These are phyloP conservation scores for Netelia inedita DNA, from an alignment of 2,888 invertebrate species.

Conservation along the genomic window DNA sequence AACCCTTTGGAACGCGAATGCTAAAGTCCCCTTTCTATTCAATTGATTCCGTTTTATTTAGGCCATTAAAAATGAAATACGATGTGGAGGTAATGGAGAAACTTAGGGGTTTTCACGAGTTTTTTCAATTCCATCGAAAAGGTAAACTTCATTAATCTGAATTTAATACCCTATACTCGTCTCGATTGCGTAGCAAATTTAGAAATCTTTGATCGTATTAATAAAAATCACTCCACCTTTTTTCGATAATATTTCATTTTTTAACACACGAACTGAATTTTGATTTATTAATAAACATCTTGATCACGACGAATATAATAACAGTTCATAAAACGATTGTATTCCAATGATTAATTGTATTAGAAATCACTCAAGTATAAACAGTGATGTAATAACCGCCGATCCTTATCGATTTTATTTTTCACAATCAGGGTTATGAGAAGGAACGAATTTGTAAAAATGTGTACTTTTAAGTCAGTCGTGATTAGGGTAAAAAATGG, in stretches of 20 bases:
- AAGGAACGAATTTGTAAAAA: background rate
- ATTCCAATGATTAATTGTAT: background rate
- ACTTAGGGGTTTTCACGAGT: background rate
- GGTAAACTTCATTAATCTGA: background rate
- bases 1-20: constrained; percentile 65
- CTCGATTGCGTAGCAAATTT: too few species aligned
- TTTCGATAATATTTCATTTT: background rate
- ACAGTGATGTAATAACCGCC: too few species aligned
- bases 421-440: background rate
- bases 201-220: too few species aligned
- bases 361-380: background rate
- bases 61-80: constrained; percentile 8
- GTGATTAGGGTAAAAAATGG: constrained; percentile 42
- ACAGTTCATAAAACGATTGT: background rate
- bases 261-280: background rate
- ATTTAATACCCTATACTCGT: background rate
- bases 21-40: constrained; percentile 31
- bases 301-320: background rate
- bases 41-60: background rate
- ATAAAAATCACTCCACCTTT: background rate
- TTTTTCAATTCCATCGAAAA: background rate
- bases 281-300: background rate
- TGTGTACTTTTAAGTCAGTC: constrained; percentile 23
- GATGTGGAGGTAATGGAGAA: background rate
- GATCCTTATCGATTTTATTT: too few species aligned